A percentile compares a stretch with the other conserved stretches of the same genome.
Evolutionary conservation across 2,797 vertebrate genomes (phyloP).

Genomic region (Acanthiza pusilla): DNA sequence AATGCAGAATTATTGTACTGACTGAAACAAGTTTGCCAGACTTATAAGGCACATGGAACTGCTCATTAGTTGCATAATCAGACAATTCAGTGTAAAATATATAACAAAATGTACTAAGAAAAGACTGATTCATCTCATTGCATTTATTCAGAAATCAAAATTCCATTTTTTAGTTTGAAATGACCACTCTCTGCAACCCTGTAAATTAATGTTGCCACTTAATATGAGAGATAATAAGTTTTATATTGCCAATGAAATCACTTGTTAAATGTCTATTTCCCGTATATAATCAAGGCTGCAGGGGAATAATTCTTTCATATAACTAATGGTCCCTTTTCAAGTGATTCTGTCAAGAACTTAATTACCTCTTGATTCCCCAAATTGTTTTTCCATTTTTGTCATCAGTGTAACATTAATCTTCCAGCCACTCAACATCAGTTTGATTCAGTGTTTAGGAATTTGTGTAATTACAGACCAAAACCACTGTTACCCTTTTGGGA

Average conservation of each 20-base stretch:
- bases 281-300: neutral
- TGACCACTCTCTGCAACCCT: neutral
- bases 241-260: neutral
- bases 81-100: neutral
- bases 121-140: neutral
- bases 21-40: neutral
- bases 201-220: neutral
- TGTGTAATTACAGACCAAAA: neutral
- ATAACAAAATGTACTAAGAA: neutral
- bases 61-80: neutral
- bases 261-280: conserved; percentile 43
- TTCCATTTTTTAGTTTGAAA: neutral
- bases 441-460: conserved; percentile 18
- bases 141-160: neutral
- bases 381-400: conserved; percentile 37
- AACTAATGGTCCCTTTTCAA: conserved; percentile 31
- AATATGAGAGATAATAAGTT: neutral
- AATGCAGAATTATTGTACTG: neutral
- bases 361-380: conserved; percentile 45
- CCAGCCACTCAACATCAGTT: neutral
- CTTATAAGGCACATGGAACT: neutral
- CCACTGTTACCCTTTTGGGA: neutral
- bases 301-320: neutral
- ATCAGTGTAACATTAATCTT: conserved; percentile 23
- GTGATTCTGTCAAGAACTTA: conserved; percentile 41